phyloP scores from a whole-genome alignment of 2,797 vertebrate genomes.

The Bucorvus abyssinicus region DNA sequence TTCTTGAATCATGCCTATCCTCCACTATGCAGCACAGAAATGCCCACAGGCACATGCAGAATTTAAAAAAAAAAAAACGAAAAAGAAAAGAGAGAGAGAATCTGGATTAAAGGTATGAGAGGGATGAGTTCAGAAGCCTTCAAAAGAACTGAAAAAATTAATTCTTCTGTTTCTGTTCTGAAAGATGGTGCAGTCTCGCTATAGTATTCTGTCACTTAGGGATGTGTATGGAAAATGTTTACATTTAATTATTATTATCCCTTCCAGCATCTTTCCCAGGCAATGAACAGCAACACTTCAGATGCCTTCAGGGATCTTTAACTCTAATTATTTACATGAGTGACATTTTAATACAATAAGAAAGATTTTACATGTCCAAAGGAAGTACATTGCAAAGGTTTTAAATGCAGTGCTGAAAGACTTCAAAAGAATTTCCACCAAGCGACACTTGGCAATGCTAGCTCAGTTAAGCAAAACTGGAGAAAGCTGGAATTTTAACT shows the following conservation, averaged over 20 bases:
- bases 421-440: conserved; percentile 15
- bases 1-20: background rate
- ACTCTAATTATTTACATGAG: conserved; percentile 10
- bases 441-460: background rate
- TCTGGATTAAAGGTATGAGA: background rate
- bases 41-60: background rate
- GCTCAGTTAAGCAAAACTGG: background rate
- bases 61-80: background rate
- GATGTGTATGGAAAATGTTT: background rate
- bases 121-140: background rate
- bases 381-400: background rate
- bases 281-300: background rate
- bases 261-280: background rate
- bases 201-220: background rate
- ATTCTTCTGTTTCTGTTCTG: background rate
- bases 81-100: background rate
- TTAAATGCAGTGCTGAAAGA: background rate
- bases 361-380: conserved; percentile 14
- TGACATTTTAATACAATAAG: background rate
- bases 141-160: background rate
- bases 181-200: background rate
- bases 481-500: background rate
- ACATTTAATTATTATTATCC: background rate
- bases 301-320: background rate
- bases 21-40: background rate